A percentile compares a stretch with the other conserved stretches of the same genome.
Evolutionary conservation across 2,888 invertebrate genomes (phyloP).

Genomic region (Argyra leucocephala): DNA sequence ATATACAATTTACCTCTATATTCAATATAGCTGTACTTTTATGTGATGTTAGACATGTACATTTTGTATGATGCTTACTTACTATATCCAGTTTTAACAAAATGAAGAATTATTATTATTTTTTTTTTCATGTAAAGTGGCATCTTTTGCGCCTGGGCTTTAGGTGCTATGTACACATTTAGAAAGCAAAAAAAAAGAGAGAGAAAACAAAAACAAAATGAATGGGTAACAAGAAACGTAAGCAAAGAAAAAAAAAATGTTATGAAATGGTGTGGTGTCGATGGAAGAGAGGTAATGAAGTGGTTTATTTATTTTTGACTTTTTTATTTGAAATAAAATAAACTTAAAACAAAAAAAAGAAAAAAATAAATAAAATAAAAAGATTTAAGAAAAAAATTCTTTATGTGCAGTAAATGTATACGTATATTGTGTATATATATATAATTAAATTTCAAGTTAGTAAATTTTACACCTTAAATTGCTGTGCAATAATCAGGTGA

Average conservation of each 20-base stretch:
- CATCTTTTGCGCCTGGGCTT: conserved; percentile 6
- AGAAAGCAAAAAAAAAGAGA: neutral
- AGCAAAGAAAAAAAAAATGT: no score
- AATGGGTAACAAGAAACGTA: no score
- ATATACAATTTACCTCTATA: no score
- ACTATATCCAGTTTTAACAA: neutral
- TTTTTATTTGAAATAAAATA: no score
- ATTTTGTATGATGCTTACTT: neutral
- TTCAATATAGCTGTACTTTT: conserved; percentile 1
- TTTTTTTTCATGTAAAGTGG: neutral
- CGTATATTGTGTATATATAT: neutral
- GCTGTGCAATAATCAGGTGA: no score
- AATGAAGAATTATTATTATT: neutral
- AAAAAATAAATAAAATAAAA: no score
- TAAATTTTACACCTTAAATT: neutral
- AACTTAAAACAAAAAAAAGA: no score
- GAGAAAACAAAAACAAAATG: neutral
- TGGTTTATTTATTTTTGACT: no score
- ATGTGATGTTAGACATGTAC: neutral
- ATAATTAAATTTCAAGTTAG: neutral
- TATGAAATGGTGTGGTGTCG: no score
- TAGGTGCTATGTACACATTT: conserved; percentile 3
- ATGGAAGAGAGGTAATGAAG: no score
- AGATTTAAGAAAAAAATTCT: neutral
- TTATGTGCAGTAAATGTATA: neutral